These are phyloP conservation scores for Theristus sp. DNA, from an alignment of 2,888 invertebrate genomes.

Conservation along the genomic window DNA sequence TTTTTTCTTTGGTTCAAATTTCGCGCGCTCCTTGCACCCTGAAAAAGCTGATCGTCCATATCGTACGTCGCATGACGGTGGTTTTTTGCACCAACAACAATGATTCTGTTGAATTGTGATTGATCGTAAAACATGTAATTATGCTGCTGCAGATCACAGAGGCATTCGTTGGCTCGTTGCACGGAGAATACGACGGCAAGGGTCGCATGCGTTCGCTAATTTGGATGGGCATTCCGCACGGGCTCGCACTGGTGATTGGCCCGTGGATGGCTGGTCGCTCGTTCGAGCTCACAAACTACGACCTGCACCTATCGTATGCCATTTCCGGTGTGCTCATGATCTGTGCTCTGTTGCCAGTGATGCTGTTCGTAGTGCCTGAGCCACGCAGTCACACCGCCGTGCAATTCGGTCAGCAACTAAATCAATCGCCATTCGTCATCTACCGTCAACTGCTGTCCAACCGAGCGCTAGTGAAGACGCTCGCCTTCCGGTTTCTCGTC, in stretches of 20 bases:
- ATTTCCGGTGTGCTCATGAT: slow-evolving; percentile 13
- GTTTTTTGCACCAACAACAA: too few species aligned
- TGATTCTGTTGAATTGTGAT: too few species aligned
- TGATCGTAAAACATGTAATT: too few species aligned
- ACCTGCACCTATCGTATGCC: slow-evolving; percentile 12
- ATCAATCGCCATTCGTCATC: slow-evolving; percentile 5
- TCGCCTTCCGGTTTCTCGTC: background rate
- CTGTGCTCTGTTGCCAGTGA: slow-evolving; percentile 12
- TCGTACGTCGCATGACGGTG: too few species aligned
- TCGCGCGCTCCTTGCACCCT: too few species aligned
- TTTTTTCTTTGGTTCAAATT: too few species aligned
- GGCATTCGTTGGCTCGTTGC: background rate
- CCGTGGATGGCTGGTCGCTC: slow-evolving; percentile 12
- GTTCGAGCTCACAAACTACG: slow-evolving; percentile 9
- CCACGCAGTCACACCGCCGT: background rate
- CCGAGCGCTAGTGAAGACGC: background rate
- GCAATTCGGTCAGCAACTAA: background rate
- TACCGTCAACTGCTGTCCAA: slow-evolving; percentile 12
- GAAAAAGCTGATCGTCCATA: too few species aligned
- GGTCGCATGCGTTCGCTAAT: slow-evolving; percentile 16
- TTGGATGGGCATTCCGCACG: slow-evolving; percentile 16
- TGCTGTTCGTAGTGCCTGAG: slow-evolving; percentile 14
- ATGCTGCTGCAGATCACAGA: background rate
- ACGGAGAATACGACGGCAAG: slow-evolving; percentile 4
- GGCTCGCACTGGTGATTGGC: slow-evolving; percentile 18